phyloP scores from a whole-genome alignment of 2,888 invertebrate species.

The Agrilus biguttatus region DNA sequence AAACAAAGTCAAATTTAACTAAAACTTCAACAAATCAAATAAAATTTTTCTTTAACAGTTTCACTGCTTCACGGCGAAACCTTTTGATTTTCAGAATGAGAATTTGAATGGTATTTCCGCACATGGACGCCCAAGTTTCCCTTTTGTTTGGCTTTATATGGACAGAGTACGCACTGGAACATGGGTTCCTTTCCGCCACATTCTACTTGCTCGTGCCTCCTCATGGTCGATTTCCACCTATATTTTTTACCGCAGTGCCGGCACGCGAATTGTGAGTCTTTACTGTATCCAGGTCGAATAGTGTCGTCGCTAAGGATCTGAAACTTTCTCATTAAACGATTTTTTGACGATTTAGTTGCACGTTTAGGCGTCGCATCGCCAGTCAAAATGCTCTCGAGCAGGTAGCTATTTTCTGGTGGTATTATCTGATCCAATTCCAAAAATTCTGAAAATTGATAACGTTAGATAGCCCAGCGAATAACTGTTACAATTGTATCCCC shows the following conservation, averaged over 20 bases:
- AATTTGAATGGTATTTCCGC: conserved; percentile 51
- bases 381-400: conserved; percentile 11
- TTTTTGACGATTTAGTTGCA: background rate
- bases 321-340: conserved; percentile 16
- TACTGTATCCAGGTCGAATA: conserved; percentile 30
- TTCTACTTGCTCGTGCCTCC: conserved; percentile 1
- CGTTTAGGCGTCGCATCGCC: conserved; percentile 4
- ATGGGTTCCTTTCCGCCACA: conserved; percentile 56
- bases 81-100: background rate
- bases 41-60: too few relatives aligned
- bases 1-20: conserved; percentile 6
- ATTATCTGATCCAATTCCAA: conserved; percentile 24
- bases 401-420: conserved; percentile 17
- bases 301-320: conserved; percentile 14
- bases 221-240: conserved; percentile 56
- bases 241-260: conserved; percentile 75
- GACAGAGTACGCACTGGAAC: conserved; percentile 67
- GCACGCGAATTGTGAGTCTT: conserved; percentile 54
- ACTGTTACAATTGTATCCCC: too few relatives aligned
- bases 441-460: conserved; percentile 21
- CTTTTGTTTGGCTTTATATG: conserved; percentile 66
- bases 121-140: conserved; percentile 72
- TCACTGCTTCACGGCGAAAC: too few relatives aligned
- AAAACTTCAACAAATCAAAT: conserved; percentile 4
- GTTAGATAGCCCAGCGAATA: too few relatives aligned